These are phyloP conservation scores for Anseranas semipalmata DNA, from an alignment of 2,113 vertebrate genomes.

Conservation along the genomic window DNA sequence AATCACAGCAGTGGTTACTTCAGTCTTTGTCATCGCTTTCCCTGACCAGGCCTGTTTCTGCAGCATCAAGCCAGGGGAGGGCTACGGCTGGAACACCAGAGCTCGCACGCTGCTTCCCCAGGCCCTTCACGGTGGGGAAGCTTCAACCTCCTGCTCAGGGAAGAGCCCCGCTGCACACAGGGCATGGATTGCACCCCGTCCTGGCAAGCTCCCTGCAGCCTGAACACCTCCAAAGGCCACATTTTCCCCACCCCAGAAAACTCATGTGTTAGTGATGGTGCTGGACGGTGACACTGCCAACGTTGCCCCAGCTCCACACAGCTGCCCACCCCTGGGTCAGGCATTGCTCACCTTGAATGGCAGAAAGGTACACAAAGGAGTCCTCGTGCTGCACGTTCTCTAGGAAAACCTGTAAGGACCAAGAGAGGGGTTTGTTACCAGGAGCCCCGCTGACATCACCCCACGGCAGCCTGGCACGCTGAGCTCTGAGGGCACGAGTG, in stretches of 20 bases:
- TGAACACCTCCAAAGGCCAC: background rate
- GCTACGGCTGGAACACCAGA: background rate
- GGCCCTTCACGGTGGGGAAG: background rate
- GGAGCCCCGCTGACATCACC: background rate
- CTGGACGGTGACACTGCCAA: background rate
- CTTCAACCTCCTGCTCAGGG: background rate
- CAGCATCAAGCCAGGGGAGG: too few relatives aligned
- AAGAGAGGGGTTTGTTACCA: background rate
- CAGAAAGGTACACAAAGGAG: slow-evolving; percentile 93
- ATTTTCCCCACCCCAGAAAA: background rate
- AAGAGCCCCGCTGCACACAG: background rate
- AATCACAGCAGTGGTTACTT: too few relatives aligned
- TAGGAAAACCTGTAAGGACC: slow-evolving; percentile 84
- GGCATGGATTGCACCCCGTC: too few relatives aligned
- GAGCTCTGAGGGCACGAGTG: background rate
- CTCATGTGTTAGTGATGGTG: background rate
- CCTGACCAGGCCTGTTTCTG: background rate
- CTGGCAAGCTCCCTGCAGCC: background rate
- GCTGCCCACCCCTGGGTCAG: rapidly evolving
- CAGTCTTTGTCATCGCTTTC: too few relatives aligned
- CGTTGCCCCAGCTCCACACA: too few relatives aligned
- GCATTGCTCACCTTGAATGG: slow-evolving; percentile 90
- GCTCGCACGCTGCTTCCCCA: background rate
- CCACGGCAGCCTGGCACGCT: background rate
- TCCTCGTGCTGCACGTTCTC: slow-evolving; percentile 93